phyloP scores from a whole-genome alignment of 2,797 vertebrate genomes.

The Silurus lanzhouensis region DNA sequence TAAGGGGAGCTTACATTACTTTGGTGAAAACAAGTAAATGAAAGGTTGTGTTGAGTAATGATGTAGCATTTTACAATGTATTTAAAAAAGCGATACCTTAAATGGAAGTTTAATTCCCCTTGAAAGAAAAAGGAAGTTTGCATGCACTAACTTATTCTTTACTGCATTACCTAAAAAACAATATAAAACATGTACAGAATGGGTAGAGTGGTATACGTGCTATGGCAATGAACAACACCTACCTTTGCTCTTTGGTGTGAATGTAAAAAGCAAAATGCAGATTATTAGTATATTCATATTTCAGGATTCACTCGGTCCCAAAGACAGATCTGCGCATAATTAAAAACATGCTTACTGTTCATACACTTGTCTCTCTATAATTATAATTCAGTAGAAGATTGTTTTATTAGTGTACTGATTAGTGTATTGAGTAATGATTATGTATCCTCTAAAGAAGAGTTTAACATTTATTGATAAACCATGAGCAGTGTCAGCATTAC shows the following conservation, averaged over 20 bases:
- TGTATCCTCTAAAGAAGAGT: neutral
- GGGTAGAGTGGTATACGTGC: too few species aligned
- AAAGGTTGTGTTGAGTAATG: too few species aligned
- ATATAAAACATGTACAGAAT: neutral
- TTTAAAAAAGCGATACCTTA: too few species aligned
- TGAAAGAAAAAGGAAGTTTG: neutral
- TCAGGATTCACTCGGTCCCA: neutral
- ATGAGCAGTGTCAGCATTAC: neutral
- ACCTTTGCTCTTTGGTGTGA: neutral
- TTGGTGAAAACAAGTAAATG: too few species aligned
- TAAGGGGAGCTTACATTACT: too few species aligned
- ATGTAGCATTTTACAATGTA: too few species aligned
- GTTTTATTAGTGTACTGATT: neutral
- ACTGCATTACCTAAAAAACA: neutral
- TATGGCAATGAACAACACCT: neutral
- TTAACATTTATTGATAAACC: neutral
- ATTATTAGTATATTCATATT: constrained; percentile 4
- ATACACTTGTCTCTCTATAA: neutral
- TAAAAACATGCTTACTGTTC: neutral
- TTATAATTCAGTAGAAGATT: neutral
- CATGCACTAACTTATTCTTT: neutral
- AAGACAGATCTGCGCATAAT: constrained; percentile 27
- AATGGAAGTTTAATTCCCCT: too few species aligned
- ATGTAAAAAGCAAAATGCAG: neutral
- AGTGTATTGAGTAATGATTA: neutral